phyloP scores from a whole-genome alignment of 2,797 vertebrate genomes.

The Chloroceryle amazona region DNA sequence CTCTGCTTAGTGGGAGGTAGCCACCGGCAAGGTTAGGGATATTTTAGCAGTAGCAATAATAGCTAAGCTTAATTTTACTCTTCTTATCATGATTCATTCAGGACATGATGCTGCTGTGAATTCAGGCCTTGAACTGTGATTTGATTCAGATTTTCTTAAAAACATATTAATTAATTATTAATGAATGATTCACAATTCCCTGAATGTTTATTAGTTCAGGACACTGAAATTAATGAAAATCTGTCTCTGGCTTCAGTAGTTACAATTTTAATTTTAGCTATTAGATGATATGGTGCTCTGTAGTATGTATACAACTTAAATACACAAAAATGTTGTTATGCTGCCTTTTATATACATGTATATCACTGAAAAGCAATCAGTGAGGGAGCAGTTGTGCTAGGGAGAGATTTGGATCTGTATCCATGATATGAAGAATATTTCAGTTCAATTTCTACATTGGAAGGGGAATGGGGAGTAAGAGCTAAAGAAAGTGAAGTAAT shows the following conservation, averaged over 20 bases:
- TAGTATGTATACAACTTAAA: neutral
- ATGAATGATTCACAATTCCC: neutral
- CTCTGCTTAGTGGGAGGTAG: neutral
- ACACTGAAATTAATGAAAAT: neutral
- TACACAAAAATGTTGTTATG: neutral
- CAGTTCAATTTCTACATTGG: neutral
- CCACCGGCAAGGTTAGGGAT: neutral
- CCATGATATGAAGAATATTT: neutral
- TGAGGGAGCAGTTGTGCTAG: neutral
- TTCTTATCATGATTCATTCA: neutral
- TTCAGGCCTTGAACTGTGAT: neutral
- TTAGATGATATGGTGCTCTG: neutral
- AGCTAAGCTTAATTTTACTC: neutral
- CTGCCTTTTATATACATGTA: neutral
- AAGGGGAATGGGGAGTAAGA: neutral
- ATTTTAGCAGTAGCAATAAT: neutral
- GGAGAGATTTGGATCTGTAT: neutral
- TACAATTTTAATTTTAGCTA: neutral
- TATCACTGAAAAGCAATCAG: neutral
- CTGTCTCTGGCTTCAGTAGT: neutral
- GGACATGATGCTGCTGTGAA: neutral
- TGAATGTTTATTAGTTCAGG: neutral
- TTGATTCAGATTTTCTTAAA: neutral
- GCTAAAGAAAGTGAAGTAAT: neutral
- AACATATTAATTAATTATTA: neutral